These are phyloP conservation scores for Platycercus adscitus DNA, from an alignment of 2,113 vertebrate genomes.

Conservation along the genomic window DNA sequence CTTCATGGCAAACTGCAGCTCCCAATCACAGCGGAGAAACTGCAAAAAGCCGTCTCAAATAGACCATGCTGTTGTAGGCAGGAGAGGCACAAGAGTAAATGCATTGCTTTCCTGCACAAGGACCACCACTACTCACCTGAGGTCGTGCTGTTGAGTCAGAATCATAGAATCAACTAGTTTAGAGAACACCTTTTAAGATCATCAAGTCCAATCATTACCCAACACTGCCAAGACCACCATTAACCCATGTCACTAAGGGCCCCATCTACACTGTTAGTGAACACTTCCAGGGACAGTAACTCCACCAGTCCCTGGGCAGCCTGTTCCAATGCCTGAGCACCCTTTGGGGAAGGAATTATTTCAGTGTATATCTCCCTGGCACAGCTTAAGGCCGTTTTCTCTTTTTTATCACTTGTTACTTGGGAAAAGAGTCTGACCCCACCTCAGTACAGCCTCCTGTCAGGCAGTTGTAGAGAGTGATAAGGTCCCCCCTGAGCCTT, in stretches of 20 bases:
- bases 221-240: background rate
- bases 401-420: background rate
- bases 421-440: background rate
- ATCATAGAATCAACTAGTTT: background rate
- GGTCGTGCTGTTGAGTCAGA: background rate
- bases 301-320: background rate
- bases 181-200: background rate
- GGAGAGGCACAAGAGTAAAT: background rate
- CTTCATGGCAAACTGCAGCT: background rate
- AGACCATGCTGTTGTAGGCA: background rate
- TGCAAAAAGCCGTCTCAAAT: background rate
- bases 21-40: background rate
- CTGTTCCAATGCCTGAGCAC: background rate
- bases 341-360: background rate
- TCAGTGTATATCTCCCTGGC: background rate
- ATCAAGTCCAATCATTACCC: background rate
- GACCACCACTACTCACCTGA: background rate
- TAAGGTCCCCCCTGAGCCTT: background rate
- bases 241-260: background rate
- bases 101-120: background rate
- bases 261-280: background rate
- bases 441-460: background rate
- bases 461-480: background rate
- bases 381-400: background rate
- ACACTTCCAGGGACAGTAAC: background rate